A percentile compares a stretch with the other conserved stretches of the same genome.
phyloP scores from a whole-genome alignment of 1,140 invertebrate genomes.

The Papilio polyxenes region DNA sequence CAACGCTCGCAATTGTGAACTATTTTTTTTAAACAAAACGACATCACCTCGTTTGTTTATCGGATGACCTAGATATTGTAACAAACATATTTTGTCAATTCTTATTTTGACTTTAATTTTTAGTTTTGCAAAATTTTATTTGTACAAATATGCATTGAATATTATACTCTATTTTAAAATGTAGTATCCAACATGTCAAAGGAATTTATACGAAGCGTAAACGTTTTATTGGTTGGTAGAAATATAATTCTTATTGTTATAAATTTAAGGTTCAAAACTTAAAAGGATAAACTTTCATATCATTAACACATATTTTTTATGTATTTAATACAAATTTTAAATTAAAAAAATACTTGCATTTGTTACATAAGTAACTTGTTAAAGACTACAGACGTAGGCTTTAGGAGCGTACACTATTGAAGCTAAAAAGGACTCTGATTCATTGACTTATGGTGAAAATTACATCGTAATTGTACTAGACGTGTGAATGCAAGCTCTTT shows the following conservation, averaged over 20 bases:
- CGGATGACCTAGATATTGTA: slow-evolving; percentile 25
- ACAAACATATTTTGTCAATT: not conserved
- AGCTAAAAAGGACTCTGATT: not conserved
- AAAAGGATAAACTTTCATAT: too few species aligned
- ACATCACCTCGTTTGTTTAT: slow-evolving; percentile 50
- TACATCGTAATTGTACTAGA: not conserved
- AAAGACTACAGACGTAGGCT: not conserved
- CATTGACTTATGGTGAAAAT: not conserved
- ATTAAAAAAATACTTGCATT: not conserved
- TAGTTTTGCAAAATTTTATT: too few species aligned
- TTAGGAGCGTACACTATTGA: not conserved
- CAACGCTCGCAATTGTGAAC: slow-evolving; percentile 22
- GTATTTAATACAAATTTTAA: not conserved
- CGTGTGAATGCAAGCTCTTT: not conserved
- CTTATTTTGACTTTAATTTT: too few species aligned
- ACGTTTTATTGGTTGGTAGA: too few species aligned
- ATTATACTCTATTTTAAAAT: too few species aligned
- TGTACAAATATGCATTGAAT: too few species aligned
- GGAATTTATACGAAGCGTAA: too few species aligned
- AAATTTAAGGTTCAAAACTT: too few species aligned
- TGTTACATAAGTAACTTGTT: not conserved
- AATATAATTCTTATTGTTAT: too few species aligned
- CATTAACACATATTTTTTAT: not conserved
- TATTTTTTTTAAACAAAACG: slow-evolving; percentile 50
- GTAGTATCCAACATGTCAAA: too few species aligned